Base-by-base conservation (phyloP, 1,140 invertebrate genomes). In the Drosophila bipectinata region DNA sequence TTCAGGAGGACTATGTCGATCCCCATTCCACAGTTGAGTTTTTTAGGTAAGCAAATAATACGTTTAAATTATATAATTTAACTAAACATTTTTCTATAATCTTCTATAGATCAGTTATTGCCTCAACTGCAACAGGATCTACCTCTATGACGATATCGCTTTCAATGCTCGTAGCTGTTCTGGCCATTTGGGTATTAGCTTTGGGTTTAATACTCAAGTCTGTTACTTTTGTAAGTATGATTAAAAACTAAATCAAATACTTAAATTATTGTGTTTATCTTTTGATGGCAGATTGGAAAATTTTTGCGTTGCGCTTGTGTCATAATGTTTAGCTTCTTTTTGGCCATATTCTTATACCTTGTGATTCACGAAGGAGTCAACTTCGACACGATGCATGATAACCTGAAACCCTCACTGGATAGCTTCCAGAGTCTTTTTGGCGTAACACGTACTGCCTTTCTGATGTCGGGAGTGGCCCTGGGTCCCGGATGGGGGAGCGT, bases 401-500 rank as follows among this genome's bases (percentile, higher is more conserved):
- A 88, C 47, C 60, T 85, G 52, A 34, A 79, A 52, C 89, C 89
- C 4, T 15, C 47, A 1, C 14, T 81, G 10, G 24, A 52, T 12
- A 79, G 69, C 32, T 77, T 72, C 39, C 5, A 6, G 0, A 68
- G 41, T 4, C 47, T 88, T 5, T 15, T 37, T 15, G 59, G 68
- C 7, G 73, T 75, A 0, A 12, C 63, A 9, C 72, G 66, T 10
- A 64, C 57, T 9, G 90, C 69, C 34, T 78, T 91, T n/a, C 18
- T 91, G 51, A 72, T 90, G 73, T 68, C 88, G 8, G 81, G 73
- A 10, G 69, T 85, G 45, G 51, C 80, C 10, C 37, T 91, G 32
- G 90, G 90, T 3, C 88, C 90, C 5, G 89, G 90, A 3, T 91
- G 82, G 77, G 90, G 90, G 10, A 91, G 82, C 55, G 63, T 91